These are phyloP conservation scores for Tridacna crocea DNA, from an alignment of 2,888 invertebrate genomes.

Conservation along the genomic window DNA sequence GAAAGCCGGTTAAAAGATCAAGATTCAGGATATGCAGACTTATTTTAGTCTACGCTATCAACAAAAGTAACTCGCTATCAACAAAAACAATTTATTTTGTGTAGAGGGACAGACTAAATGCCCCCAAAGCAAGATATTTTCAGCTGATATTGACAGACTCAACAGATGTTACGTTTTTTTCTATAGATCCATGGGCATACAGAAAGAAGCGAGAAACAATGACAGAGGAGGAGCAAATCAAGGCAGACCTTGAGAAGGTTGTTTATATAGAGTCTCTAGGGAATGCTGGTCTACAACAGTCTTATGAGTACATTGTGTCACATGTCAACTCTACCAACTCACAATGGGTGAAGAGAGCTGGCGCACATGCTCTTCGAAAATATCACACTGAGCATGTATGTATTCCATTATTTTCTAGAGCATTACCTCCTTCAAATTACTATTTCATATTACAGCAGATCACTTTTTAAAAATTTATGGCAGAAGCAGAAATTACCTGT, in stretches of 20 bases:
- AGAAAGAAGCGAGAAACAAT: constrained; percentile 63
- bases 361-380: constrained; percentile 70
- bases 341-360: constrained; percentile 74
- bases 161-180: background rate
- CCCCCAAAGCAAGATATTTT: too few relatives aligned
- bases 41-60: too few relatives aligned
- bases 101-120: too few relatives aligned
- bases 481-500: background rate
- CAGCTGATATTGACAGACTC: too few relatives aligned
- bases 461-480: background rate
- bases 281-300: constrained; percentile 67
- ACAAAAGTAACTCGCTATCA: too few relatives aligned
- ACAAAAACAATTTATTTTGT: too few relatives aligned
- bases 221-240: constrained; percentile 59
- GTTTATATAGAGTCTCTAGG: constrained; percentile 71
- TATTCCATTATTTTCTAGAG: background rate
- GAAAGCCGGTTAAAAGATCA: too few relatives aligned
- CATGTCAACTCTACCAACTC: constrained; percentile 73
- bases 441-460: background rate
- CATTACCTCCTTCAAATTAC: background rate
- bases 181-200: constrained; percentile 67
- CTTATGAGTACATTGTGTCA: constrained; percentile 72
- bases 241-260: constrained; percentile 64
- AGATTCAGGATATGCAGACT: too few relatives aligned
- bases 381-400: constrained; percentile 66